Percentiles rank a stretch among this genome's conserved stretches.
Evolutionary conservation across 64 coral and sea anemone species (phyloP).

Genomic region (Stichodactyla mertensii): DNA sequence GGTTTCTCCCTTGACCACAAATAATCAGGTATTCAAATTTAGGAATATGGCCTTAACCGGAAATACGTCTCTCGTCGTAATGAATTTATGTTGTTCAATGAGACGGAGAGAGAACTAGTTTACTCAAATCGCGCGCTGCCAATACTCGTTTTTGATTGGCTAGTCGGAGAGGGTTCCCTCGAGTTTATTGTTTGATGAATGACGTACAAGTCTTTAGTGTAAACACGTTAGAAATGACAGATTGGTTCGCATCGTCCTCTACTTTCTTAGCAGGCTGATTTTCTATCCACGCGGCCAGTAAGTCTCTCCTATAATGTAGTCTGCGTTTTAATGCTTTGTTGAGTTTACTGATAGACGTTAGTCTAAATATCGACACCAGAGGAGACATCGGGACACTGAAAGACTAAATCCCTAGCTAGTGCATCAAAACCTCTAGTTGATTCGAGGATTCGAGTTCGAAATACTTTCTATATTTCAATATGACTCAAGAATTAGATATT

Average conservation of each 20-base stretch:
- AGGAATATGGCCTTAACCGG: not conserved
- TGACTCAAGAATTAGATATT: slow-evolving; percentile 44
- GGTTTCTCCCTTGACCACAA: not conserved
- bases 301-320: not conserved
- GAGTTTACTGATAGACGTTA: not conserved
- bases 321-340: not conserved
- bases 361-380: not conserved
- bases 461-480: slow-evolving; percentile 25
- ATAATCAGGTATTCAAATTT: slow-evolving; percentile 13
- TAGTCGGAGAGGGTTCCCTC: not conserved
- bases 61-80: not conserved
- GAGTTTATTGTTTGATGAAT: not conserved
- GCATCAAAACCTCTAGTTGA: not conserved
- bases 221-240: not conserved
- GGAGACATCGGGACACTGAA: not conserved
- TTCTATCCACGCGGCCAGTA: not conserved
- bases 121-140: not conserved
- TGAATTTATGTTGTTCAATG: slow-evolving; percentile 6
- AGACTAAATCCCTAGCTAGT: too few species aligned
- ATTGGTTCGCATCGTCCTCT: not conserved
- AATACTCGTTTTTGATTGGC: not conserved
- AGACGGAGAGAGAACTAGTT: not conserved
- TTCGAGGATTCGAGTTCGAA: not conserved
- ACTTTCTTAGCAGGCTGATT: not conserved
- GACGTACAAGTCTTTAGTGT: not conserved